Base-by-base conservation (phyloP, 2,888 invertebrate genomes). In the Agonopterix heracliana region DNA sequence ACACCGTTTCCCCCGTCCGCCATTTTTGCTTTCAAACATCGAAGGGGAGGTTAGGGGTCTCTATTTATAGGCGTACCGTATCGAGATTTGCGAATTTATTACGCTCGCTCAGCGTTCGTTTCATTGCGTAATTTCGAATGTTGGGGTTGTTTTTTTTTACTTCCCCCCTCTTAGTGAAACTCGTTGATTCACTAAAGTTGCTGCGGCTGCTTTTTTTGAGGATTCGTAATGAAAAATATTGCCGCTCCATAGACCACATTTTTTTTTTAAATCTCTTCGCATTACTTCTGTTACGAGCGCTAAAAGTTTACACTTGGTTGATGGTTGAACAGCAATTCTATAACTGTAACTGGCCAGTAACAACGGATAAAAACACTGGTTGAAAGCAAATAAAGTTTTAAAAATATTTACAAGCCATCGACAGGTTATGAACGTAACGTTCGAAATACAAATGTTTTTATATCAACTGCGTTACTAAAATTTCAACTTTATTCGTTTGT, bases 1-100 rank as follows among this genome's bases (percentile, higher is more conserved):
- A 82, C 76, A 81, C 67, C 66, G 65, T 41, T 41, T 59, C 60
- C 66, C 56, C 56, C 53, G 58, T 71, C 64, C 71, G 83, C 85
- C 85, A 84, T 87, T 82, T 85, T 85, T 73, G 69, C 71, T 78
- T 79, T 78, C 70, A 66, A 71, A 79, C 74, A 72, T 77, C 74
- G 77, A 77, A 78, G 80, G 85, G 85, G 81, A 74, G 70, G 52
- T 51, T 66, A 66, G 68, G 72, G 72, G 72, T 67, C 60, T 67
- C 51, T 52, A 52, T 56, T 60, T 64, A 62, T 63, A 63, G 64
- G 64, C 70, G 75, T 75, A 74, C 75, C 69, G 77, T 75, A 74
- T 76, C 69, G 77, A 73, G 73, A 63, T 63, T 70, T 61, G 78
- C 74, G 73, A 75, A 83, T 81, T 81, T 76, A 81, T 80, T 67